Conservation (phyloP, 2,113 vertebrate genomes). For the Electrona antarctica region DNA sequence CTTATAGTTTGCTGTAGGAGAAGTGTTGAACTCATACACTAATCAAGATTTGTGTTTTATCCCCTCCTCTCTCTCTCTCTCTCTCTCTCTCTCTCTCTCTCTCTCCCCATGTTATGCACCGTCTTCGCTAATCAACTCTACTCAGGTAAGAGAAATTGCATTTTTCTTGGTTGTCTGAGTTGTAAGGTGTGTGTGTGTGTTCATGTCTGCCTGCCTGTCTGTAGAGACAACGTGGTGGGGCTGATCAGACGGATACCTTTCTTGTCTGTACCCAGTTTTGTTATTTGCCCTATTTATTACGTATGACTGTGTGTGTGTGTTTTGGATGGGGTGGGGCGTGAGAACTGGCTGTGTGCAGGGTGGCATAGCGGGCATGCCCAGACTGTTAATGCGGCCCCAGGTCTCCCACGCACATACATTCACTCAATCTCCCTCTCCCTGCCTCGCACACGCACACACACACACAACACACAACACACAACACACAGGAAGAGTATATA, state of each 20-base stretch:
- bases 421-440: background rate
- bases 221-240: too few species aligned
- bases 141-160: conserved; percentile 73
- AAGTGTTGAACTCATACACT: conserved; percentile 59
- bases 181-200: conserved; percentile 13
- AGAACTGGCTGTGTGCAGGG: conserved; percentile 61
- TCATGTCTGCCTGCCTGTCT: too few species aligned
- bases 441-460: background rate
- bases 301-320: conserved; percentile 23
- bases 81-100: conserved; percentile 8
- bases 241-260: too few species aligned
- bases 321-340: conserved; percentile 64
- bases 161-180: background rate
- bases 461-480: conserved; percentile 20
- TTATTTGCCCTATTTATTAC: too few species aligned
- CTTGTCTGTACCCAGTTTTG: too few species aligned
- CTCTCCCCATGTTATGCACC: conserved; percentile 16
- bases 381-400: conserved; percentile 60
- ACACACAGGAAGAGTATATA: background rate
- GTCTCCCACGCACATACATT: conserved; percentile 21
- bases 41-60: conserved; percentile 58
- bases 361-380: conserved; percentile 44
- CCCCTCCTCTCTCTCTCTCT: conserved; percentile 9
- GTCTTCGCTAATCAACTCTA: conserved; percentile 35
- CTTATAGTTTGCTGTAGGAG: conserved; percentile 53